Percentiles rank a stretch among this genome's conserved stretches.
phyloP scores from a whole-genome alignment of 2,888 invertebrate genomes.

The Harpagoxenus sublaevis region DNA sequence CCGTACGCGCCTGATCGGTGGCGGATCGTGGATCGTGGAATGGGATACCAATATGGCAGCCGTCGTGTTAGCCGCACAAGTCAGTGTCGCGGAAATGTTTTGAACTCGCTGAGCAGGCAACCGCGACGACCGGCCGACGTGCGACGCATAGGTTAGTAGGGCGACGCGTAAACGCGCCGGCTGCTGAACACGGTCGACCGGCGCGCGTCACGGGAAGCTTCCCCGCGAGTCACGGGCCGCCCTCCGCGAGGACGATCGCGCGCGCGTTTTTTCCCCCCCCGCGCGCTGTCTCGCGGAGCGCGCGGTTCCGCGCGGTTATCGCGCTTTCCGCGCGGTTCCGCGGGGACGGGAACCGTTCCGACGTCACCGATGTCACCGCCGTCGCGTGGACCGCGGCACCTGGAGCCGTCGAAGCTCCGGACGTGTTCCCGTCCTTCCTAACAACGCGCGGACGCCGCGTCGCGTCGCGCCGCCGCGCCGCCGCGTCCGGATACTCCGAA shows the following conservation, averaged over 20 bases:
- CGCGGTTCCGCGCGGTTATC: constrained; percentile 10
- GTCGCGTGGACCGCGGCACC: not conserved
- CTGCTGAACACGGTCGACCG: constrained; percentile 33
- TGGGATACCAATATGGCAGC: constrained; percentile 82
- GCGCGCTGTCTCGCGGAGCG: constrained; percentile 8
- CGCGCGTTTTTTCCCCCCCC: constrained; percentile 22
- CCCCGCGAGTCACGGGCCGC: constrained; percentile 16
- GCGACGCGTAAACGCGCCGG: constrained; percentile 45
- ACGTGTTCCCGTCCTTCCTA: not conserved
- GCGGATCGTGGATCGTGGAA: constrained; percentile 64
- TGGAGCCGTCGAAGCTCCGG: not conserved
- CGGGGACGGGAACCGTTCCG: not conserved
- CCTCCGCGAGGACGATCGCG: constrained; percentile 53
- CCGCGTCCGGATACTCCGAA: constrained; percentile 2
- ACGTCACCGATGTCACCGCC: not conserved
- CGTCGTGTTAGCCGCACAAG: constrained; percentile 80
- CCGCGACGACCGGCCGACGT: constrained; percentile 81
- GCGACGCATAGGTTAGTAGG: constrained; percentile 82
- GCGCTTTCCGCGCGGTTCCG: not conserved
- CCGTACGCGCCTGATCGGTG: constrained; percentile 60
- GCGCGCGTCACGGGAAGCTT: constrained; percentile 65
- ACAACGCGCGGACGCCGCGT: constrained; percentile 28
- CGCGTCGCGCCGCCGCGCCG: constrained; percentile 40
- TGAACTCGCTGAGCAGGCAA: constrained; percentile 76
- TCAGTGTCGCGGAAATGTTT: constrained; percentile 81